Evolutionary conservation across 2,888 invertebrate genomes (phyloP).

Genomic region (Scaptomyza polygonia): DNA sequence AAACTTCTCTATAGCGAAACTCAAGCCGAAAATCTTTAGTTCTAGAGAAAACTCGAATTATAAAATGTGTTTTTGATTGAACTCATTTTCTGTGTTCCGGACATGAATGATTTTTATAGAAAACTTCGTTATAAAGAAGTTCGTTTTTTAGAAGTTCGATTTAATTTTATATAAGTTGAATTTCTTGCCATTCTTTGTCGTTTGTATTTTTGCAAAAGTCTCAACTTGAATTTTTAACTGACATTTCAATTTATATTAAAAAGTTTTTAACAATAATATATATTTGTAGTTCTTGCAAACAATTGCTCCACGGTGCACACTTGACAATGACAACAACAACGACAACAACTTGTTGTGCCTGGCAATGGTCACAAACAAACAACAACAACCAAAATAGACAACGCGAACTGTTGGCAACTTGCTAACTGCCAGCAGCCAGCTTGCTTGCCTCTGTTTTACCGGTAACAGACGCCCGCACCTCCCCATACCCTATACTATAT

Average conservation of each 20-base stretch:
- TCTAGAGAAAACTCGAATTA: too few species aligned
- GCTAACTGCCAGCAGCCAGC: constrained; percentile 17
- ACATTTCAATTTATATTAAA: background rate
- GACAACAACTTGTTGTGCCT: constrained; percentile 44
- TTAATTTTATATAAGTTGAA: too few species aligned
- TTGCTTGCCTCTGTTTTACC: constrained; percentile 26
- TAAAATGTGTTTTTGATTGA: too few species aligned
- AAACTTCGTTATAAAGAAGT: too few species aligned
- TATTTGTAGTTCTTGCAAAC: background rate
- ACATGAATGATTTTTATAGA: too few species aligned
- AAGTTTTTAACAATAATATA: too few species aligned
- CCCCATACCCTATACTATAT: background rate
- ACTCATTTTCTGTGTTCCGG: too few species aligned
- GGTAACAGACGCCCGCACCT: constrained; percentile 27
- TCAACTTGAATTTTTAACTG: background rate
- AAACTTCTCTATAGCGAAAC: too few species aligned
- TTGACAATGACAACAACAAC: constrained; percentile 38
- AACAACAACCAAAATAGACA: constrained; percentile 54
- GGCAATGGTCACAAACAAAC: constrained; percentile 3
- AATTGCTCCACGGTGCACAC: constrained; percentile 37
- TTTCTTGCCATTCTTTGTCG: too few species aligned
- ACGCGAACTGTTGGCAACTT: constrained; percentile 27
- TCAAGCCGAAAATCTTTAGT: too few species aligned
- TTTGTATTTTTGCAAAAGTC: too few species aligned
- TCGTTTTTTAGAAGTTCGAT: too few species aligned